These are phyloP conservation scores for Premnoplex brunnescens DNA, from an alignment of 2,797 vertebrate species.

Conservation along the genomic window DNA sequence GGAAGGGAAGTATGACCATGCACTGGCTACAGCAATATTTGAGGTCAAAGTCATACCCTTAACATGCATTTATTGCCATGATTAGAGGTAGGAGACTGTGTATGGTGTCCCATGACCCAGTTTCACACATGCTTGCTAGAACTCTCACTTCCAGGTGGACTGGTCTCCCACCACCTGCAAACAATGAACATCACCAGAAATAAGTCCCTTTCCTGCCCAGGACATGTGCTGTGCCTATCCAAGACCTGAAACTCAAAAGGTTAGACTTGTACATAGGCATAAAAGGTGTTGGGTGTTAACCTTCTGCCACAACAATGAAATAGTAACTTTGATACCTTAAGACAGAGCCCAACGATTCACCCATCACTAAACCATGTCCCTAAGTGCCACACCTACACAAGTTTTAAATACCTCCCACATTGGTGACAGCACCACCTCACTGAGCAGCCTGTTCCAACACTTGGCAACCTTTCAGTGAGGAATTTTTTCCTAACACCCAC, in stretches of 20 bases:
- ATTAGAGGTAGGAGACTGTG: background rate
- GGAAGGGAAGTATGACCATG: background rate
- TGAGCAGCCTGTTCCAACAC: background rate
- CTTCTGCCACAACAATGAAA: background rate
- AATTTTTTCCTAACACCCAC: background rate
- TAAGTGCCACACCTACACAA: background rate
- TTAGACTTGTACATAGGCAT: background rate
- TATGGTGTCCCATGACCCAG: background rate
- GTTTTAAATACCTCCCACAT: background rate
- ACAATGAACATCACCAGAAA: background rate
- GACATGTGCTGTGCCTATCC: background rate
- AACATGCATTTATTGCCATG: background rate
- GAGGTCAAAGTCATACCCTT: background rate
- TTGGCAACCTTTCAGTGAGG: background rate
- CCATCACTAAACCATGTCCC: background rate
- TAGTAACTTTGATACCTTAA: background rate
- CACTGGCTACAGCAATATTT: background rate
- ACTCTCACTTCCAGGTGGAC: background rate
- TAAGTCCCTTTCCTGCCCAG: background rate
- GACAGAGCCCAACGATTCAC: background rate
- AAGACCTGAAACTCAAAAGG: background rate
- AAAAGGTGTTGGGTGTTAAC: background rate
- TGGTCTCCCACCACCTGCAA: background rate
- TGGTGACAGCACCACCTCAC: background rate
- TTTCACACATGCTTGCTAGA: background rate